phyloP scores from a whole-genome alignment of 2,797 vertebrate species.

The Chaenodraco wilsoni region DNA sequence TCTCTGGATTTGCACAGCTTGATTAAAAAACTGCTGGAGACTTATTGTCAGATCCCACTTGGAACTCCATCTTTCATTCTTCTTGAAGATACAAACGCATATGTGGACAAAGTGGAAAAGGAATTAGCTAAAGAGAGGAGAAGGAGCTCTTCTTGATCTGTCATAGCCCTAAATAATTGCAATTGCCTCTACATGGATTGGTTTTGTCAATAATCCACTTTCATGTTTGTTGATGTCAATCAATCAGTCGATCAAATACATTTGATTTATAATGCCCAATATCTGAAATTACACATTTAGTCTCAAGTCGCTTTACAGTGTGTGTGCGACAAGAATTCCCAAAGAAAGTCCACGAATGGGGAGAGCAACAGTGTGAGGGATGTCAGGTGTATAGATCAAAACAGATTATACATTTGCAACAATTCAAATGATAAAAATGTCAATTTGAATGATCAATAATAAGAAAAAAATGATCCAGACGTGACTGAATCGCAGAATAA shows the following conservation, averaged over 20 bases:
- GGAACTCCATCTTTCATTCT: neutral
- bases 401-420: no score
- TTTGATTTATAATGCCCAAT: no score
- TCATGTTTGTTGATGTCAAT: neutral
- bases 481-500: no score
- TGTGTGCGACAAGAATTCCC: no score
- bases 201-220: constrained; percentile 14
- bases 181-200: constrained; percentile 16
- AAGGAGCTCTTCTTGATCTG: neutral
- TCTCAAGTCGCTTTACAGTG: no score
- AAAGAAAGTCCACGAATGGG: no score
- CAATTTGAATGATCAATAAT: no score
- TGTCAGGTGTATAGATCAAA: no score
- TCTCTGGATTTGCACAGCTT: constrained; percentile 11
- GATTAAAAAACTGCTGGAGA: constrained; percentile 41
- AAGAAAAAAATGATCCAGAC: no score
- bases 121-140: neutral
- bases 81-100: constrained; percentile 2
- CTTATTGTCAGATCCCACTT: neutral
- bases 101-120: neutral
- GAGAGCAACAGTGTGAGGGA: no score
- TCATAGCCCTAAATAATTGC: constrained; percentile 6
- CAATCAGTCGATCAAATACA: neutral
- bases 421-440: no score
- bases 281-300: no score